Evolutionary conservation across 1,140 invertebrate genomes (phyloP), one percentile per base, ranked within the genome.

Genomic region (Magallana angulata): DNA sequence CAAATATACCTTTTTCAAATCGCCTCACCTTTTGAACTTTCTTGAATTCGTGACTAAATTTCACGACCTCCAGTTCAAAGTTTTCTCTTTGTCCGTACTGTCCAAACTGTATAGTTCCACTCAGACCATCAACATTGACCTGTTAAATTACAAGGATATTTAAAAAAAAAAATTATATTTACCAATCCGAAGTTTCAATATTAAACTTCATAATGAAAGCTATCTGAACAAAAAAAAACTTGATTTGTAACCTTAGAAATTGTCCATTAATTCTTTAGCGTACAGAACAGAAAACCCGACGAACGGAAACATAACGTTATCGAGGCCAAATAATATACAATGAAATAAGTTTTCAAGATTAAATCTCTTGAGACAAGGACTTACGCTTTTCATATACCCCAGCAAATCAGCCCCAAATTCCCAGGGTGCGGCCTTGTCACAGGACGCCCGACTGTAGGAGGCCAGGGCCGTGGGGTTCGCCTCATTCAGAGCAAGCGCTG

Each of bases 401-500:
- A 71, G 68, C 24, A 71, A 36, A 30, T 71, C 68, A 11, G 24
- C 24, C 7, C 68, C 68, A 30, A 9, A 71, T 12, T 30, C 36
- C 68, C 68, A 71, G 0, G 68, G 11, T 30, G 68, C 36, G 12
- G 68, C 24, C 1, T 18, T 71, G 6, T 71, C 18, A 30, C 68
- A 71, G 6, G 68, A 71, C 14, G 30, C 24, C 18, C 68, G 24
- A 24, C 36, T 30, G 24, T 7, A 71, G 24, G 18, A 30, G 24
- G 68, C 36, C 68, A 71, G 68, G 93, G 97, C 96, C 93, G 98
- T 1, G 18, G 68, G 68, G 68, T 71, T 71, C 7, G 24, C 24
- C 11, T 71, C 97, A 24, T 71, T 71, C 24, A 71, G 3, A 36
- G 68, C 68, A 9, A 12, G 11, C 36, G 36, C 68, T 9, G 68